Conservation (phyloP, 2,113 vertebrate species). For the Thermophis baileyi region DNA sequence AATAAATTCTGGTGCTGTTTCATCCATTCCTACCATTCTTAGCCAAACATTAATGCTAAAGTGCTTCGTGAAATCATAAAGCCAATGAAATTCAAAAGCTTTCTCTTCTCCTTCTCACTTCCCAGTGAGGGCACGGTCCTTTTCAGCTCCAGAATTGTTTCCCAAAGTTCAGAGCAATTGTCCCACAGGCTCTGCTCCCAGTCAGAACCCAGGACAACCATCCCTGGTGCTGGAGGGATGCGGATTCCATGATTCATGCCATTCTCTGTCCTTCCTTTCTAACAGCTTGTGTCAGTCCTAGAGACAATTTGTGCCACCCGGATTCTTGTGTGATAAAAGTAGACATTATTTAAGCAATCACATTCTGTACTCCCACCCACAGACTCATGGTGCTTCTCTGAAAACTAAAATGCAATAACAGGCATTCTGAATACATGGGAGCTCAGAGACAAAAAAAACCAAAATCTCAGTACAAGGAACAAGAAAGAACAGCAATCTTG, state of each 20-base stretch:
- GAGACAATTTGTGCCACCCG: background rate
- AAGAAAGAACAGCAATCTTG: conserved; percentile 16
- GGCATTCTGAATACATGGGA: conserved; percentile 28
- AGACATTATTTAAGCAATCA: background rate
- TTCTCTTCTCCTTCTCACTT: background rate
- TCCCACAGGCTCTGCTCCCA: background rate
- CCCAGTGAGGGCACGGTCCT: background rate
- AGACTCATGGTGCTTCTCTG: background rate
- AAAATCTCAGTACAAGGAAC: background rate
- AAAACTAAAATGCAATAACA: background rate
- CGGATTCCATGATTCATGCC: background rate
- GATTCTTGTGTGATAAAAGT: background rate
- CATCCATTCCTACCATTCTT: background rate
- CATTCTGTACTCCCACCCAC: background rate
- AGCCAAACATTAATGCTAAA: background rate
- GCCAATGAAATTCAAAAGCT: background rate
- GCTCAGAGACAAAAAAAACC: accelerated
- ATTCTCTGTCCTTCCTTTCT: background rate
- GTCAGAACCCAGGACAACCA: background rate
- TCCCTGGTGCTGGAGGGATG: too few species aligned
- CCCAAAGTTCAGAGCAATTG: background rate
- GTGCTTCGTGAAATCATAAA: background rate
- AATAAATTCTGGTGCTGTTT: accelerated
- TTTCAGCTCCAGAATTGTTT: background rate
- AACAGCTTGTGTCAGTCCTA: accelerated